Base-by-base conservation (phyloP, 2,113 vertebrate genomes). In the Caretta caretta region DNA sequence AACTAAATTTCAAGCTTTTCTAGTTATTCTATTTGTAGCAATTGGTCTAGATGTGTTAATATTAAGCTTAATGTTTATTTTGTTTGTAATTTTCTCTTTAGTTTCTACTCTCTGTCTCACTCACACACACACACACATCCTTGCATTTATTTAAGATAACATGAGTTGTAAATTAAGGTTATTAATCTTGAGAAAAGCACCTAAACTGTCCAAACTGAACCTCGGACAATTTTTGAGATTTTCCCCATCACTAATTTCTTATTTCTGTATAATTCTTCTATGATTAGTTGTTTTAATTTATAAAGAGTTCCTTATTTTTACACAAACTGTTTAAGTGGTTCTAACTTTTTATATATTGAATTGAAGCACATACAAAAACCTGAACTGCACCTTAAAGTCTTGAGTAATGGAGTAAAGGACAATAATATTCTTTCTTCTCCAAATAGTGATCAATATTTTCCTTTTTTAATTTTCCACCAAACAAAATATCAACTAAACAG, bases 21-120 rank as follows among this genome's bases (percentile, higher is more conserved):
- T 10, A 51, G 19, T 59, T 31, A 81, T 90, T 81, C 57, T 93
- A 16, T 72, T 69, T 10, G 24, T 22, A 78, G 10, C 24, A 89
- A 27, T 24, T 65, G 4, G 1, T 88, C n/a, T 75, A 14, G 22
- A 78, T 93, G 38, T 25, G n/a, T 54, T 25, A 6, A 57, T 90
- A 86, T 2, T 82, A 6, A 19, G 75, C 27, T 54, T 46, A 57
- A 89, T 79, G 0, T 3, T 80, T 65, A 14, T 62, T 93, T 86
- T 81, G 42, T 87, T 69, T 35, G 16, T 12, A n/a, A 80, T 14
- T 29, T 83, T n/a, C 19, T 72, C 20, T 62, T 1, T 31, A 10
- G 19, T 31, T 50, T 5, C 1, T 2, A 1, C 48, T 29, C 16
- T 5, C 11, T 54, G 19, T 13, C 1, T 13, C 25, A 49, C 51